Percentiles rank a stretch among this genome's conserved stretches.
These are phyloP conservation scores for Bostrychus sinensis DNA, from an alignment of 2,113 vertebrate genomes.

Conservation along the genomic window DNA sequence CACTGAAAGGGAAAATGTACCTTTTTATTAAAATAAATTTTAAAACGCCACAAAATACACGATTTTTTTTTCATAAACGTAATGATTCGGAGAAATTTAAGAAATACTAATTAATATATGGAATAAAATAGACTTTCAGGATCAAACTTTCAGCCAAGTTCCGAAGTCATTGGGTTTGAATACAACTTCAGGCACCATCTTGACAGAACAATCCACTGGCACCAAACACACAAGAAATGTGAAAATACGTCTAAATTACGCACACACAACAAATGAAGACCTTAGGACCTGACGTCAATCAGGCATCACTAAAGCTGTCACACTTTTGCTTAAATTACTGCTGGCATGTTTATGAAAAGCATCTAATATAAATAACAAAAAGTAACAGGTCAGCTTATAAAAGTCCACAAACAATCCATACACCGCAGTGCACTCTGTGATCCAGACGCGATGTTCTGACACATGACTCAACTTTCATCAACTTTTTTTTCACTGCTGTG, in stretches of 20 bases:
- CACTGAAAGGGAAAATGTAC: slow-evolving; percentile 15
- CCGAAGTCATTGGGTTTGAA: slow-evolving; percentile 37
- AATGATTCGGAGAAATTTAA: slow-evolving; percentile 45
- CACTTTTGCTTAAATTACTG: slow-evolving; percentile 42
- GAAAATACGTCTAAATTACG: slow-evolving; percentile 62
- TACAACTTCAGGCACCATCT: slow-evolving; percentile 34
- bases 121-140: not conserved
- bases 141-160: slow-evolving; percentile 55
- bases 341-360: slow-evolving; percentile 21
- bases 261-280: slow-evolving; percentile 53
- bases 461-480: slow-evolving; percentile 65
- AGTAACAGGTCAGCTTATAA: slow-evolving; percentile 52
- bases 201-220: slow-evolving; percentile 47
- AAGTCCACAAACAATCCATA: slow-evolving; percentile 37
- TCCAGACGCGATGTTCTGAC: slow-evolving; percentile 56
- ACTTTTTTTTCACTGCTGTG: slow-evolving; percentile 67
- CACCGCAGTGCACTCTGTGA: slow-evolving; percentile 39
- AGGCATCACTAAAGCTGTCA: slow-evolving; percentile 62
- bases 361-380: slow-evolving; percentile 41
- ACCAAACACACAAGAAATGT: slow-evolving; percentile 43
- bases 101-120: not conserved
- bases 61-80: slow-evolving; percentile 29
- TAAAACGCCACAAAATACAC: slow-evolving; percentile 19
- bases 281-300: slow-evolving; percentile 44
- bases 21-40: slow-evolving; percentile 43